Evolutionary conservation across 2,113 vertebrate genomes (phyloP).

Genomic region (Excalfactoria chinensis): DNA sequence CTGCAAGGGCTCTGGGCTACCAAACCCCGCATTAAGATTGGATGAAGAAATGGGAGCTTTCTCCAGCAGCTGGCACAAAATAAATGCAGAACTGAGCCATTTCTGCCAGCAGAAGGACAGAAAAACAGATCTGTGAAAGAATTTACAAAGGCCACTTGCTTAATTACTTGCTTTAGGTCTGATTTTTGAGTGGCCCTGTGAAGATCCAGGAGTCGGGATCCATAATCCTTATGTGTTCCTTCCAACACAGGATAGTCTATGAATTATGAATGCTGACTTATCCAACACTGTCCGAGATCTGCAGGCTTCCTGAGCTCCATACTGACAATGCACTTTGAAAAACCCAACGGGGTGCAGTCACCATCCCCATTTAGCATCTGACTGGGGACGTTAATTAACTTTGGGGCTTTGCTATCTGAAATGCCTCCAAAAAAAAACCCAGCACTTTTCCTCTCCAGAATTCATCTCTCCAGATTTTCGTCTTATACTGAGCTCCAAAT

Average conservation of each 20-base stretch:
- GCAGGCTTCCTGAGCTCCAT: too few species aligned
- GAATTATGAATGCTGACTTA: not conserved
- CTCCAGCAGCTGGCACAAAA: not conserved
- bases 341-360: not conserved
- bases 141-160: not conserved
- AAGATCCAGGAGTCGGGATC: too few species aligned
- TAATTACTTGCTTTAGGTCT: not conserved
- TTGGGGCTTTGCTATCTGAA: conserved; percentile 46
- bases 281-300: rapidly evolving
- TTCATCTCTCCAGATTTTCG: conserved; percentile 11
- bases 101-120: conserved; percentile 19
- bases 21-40: not conserved
- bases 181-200: too few species aligned
- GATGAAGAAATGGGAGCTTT: not conserved
- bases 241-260: too few species aligned
- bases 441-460: conserved; percentile 1
- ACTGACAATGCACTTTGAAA: not conserved
- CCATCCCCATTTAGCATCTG: conserved; percentile 13
- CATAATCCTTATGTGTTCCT: too few species aligned
- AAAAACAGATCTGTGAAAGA: not conserved
- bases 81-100: not conserved
- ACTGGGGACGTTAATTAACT: conserved; percentile 60
- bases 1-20: not conserved
- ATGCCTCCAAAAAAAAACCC: conserved; percentile 17
- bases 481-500: conserved; percentile 25